Conservation (phyloP, 2,888 invertebrate species). For the Watsonalla cultraria region DNA sequence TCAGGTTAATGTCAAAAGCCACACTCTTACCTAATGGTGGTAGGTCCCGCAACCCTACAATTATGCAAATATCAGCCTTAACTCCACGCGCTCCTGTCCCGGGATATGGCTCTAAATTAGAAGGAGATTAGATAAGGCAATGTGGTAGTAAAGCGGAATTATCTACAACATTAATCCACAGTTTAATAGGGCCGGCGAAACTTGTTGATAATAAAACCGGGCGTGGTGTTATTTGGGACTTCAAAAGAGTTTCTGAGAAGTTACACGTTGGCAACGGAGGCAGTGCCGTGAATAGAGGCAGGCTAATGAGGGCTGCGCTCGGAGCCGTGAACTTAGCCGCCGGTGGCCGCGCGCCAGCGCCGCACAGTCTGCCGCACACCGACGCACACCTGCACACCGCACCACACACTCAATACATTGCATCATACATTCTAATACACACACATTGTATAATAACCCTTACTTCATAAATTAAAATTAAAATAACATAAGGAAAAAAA, state of each 20-base stretch:
- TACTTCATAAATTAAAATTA: no score
- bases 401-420: no score
- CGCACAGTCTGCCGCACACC: conserved; percentile 19
- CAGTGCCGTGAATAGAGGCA: conserved; percentile 14
- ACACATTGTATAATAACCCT: no score
- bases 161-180: conserved; percentile 28
- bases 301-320: neutral
- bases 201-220: conserved; percentile 14
- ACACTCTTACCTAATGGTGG: neutral
- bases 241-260: conserved; percentile 30
- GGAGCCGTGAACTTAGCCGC: conserved; percentile 4
- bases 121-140: conserved; percentile 39
- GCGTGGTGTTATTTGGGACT: conserved; percentile 15
- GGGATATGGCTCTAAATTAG: conserved; percentile 37
- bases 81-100: conserved; percentile 24
- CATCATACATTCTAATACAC: no score
- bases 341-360: conserved; percentile 24
- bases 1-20: conserved; percentile 27
- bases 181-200: conserved; percentile 27
- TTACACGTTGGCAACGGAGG: conserved; percentile 22
- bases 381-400: neutral
- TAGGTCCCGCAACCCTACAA: conserved; percentile 13
- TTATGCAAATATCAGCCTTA: conserved; percentile 43
- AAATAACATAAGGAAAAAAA: no score
- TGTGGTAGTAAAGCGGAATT: conserved; percentile 28